Evolutionary conservation across 2,113 vertebrate species (phyloP).

Genomic region (Ptilonorhynchus violaceus): DNA sequence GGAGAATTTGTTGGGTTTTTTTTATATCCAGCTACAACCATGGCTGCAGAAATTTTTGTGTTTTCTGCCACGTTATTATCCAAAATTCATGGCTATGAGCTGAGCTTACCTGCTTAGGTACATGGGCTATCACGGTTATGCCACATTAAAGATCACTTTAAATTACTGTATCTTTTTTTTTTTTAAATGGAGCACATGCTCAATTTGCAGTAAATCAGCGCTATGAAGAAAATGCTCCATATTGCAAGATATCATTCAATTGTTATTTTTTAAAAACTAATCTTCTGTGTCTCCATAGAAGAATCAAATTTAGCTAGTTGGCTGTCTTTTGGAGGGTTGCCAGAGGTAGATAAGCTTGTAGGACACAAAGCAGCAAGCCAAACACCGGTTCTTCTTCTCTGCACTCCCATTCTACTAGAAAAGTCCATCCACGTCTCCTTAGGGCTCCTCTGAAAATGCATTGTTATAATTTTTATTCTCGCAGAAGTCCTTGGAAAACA

Average conservation of each 20-base stretch:
- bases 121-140: background rate
- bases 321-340: background rate
- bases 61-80: background rate
- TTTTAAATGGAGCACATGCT: background rate
- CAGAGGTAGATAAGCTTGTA: background rate
- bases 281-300: background rate
- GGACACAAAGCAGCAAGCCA: background rate
- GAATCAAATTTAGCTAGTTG: background rate
- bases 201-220: background rate
- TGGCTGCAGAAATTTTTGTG: background rate
- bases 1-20: accelerated
- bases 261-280: background rate
- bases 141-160: background rate
- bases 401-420: background rate
- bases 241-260: background rate
- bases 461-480: background rate
- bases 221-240: background rate
- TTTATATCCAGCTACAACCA: background rate
- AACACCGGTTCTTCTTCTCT: background rate
- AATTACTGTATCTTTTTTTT: background rate
- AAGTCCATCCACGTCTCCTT: background rate
- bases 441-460: background rate
- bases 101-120: background rate
- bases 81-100: background rate
- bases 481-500: background rate